Evolutionary conservation across 2,888 invertebrate species (phyloP), one percentile per base, ranked within the genome.

Genomic region (Cheilosia scutellata): DNA sequence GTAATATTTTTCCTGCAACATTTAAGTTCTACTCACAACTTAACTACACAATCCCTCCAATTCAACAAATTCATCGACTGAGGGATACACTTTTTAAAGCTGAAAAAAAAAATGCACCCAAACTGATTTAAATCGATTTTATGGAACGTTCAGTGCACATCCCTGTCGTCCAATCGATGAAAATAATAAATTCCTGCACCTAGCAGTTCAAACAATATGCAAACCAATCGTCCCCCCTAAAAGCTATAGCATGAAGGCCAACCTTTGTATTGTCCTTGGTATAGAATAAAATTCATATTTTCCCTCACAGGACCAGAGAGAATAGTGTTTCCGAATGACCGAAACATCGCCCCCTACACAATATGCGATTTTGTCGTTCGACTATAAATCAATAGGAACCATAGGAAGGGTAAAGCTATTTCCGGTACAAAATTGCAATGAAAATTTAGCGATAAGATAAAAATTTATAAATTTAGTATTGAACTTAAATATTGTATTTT

Each of bases 51-150:
- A 13, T 0, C 25, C 25, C 4, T 1, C 4, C 25, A 7, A 7
- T 2, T 25, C 1, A 25, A 25, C 25, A 11, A 11, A 25, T 49
- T 49, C 25, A 49, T 2, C 25, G 25, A 49, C 7, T 49, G 2
- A 3, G 7, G 7, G 6, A 25, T 25, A 25, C 9, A 49, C 25
- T 25, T 6, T 49, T 25, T 25, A 13, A 51, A 9, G 6, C 1
- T 47, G 16, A 42, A 0, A 3, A 0, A 9, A 51, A 29, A n/a
- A 49, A 9, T 4, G 7, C 6, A 6, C 11, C 27, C 5, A 40
- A 51, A 55, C 55, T 49, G 42, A 76, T 76, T 60, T 65, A 70
- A 37, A 63, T 82, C 44, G 44, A 57, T 58, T 71, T 42, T 29
- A 49, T 62, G 68, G 40, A 75, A 58, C 11, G 58, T 77, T 71